These are phyloP conservation scores for Lucifuga dentata DNA, from an alignment of 2,113 vertebrate genomes.

Conservation along the genomic window DNA sequence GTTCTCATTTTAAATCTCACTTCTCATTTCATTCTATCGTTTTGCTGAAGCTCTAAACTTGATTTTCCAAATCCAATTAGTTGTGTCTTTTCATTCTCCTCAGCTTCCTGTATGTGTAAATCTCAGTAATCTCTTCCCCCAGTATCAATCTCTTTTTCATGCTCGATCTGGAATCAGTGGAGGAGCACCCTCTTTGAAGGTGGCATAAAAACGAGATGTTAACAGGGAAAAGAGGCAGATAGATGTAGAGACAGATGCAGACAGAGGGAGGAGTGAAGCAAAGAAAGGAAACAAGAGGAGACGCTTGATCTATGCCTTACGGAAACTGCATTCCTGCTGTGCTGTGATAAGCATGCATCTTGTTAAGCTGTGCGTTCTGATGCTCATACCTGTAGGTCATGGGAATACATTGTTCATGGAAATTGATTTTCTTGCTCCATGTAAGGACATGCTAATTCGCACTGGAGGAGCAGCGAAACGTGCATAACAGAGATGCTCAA, in stretches of 20 bases:
- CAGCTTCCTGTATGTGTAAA: constrained; percentile 26
- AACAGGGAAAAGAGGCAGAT: constrained; percentile 12
- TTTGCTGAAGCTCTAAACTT: constrained; percentile 29
- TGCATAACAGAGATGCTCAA: not conserved
- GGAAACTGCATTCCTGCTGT: not conserved
- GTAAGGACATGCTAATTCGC: not conserved
- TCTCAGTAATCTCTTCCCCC: constrained; percentile 36
- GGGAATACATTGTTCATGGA: constrained; percentile 25
- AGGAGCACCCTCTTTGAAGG: constrained; percentile 47
- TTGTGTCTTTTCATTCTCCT: constrained; percentile 37
- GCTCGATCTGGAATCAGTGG: constrained; percentile 30
- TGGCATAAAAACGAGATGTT: constrained; percentile 23
- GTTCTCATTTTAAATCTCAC: constrained; percentile 34
- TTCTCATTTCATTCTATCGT: constrained; percentile 17
- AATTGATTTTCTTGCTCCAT: constrained; percentile 25
- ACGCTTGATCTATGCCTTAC: constrained; percentile 38
- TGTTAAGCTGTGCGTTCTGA: constrained; percentile 17
- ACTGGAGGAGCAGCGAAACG: not conserved
- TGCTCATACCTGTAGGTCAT: constrained; percentile 1
- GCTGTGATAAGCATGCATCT: not conserved
- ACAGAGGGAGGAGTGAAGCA: constrained; percentile 9
- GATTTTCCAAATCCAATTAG: constrained; percentile 23
- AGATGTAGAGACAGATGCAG: constrained; percentile 7
- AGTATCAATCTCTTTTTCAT: constrained; percentile 55
- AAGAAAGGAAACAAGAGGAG: not conserved